Percentiles rank a stretch among this genome's conserved stretches.
Evolutionary conservation across 1,140 invertebrate species (phyloP).

Genomic region (Parasteatoda tepidariorum): DNA sequence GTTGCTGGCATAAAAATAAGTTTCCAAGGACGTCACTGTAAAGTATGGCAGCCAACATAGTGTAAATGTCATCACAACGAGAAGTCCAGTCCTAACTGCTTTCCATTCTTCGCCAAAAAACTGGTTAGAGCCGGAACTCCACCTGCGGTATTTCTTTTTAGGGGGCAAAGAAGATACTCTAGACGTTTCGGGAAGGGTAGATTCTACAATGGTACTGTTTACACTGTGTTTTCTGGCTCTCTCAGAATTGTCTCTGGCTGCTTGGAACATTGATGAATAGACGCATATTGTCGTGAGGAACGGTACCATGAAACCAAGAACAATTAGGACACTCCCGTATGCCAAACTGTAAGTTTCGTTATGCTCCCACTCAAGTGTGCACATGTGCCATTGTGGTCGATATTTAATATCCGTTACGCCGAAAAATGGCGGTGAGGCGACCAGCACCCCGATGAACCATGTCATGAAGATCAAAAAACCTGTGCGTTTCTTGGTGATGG

Average conservation of each 20-base stretch:
- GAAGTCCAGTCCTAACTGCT: conserved; percentile 56
- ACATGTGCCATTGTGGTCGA: conserved; percentile 60
- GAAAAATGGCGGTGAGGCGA: conserved; percentile 34
- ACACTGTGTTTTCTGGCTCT: conserved; percentile 77
- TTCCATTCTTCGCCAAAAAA: conserved; percentile 62
- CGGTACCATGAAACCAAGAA: conserved; percentile 75
- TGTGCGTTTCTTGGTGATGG: conserved; percentile 79
- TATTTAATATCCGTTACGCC: conserved; percentile 4
- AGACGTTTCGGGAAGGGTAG: neutral
- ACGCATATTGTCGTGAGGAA: conserved; percentile 77
- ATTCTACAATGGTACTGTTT: conserved; percentile 36
- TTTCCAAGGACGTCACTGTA: conserved; percentile 25
- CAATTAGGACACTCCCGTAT: conserved; percentile 28
- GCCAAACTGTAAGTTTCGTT: conserved; percentile 20
- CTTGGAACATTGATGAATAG: conserved; percentile 79
- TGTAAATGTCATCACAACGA: conserved; percentile 56
- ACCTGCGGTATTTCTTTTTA: conserved; percentile 35
- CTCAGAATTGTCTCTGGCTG: conserved; percentile 78
- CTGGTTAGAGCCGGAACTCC: conserved; percentile 50
- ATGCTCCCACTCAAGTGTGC: conserved; percentile 47
- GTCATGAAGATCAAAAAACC: conserved; percentile 75
- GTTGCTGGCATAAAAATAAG: conserved; percentile 3
- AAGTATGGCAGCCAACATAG: conserved; percentile 60
- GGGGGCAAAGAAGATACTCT: neutral
- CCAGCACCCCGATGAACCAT: conserved; percentile 41